Evolutionary conservation across 2,113 vertebrate genomes (phyloP).

Genomic region (Agapornis roseicollis): DNA sequence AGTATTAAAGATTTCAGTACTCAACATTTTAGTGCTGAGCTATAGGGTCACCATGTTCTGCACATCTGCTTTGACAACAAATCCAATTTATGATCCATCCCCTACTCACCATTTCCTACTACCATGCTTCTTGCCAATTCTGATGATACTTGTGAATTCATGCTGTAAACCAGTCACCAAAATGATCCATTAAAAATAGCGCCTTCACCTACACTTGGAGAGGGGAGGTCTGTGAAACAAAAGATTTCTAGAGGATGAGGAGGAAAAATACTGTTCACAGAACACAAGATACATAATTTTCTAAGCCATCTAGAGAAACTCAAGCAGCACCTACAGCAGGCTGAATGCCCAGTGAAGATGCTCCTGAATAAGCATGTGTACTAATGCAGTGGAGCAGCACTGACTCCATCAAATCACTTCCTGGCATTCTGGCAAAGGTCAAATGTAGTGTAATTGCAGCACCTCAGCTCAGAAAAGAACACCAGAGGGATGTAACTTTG

Average conservation of each 20-base stretch:
- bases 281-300: not conserved
- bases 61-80: not conserved
- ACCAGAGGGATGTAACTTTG: rapidly evolving
- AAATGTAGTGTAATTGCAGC: not conserved
- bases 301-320: not conserved
- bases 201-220: not conserved
- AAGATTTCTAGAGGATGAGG: not conserved
- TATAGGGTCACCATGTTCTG: not conserved
- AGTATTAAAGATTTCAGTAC: not conserved
- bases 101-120: not conserved
- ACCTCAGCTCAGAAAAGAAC: not conserved
- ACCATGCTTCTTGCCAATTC: not conserved
- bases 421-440: not conserved
- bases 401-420: not conserved
- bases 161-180: not conserved
- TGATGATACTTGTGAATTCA: not conserved
- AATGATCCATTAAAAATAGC: not conserved
- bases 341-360: not conserved
- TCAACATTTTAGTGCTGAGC: not conserved
- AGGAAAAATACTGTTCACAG: not conserved
- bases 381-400: not conserved
- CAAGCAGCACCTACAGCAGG: not conserved
- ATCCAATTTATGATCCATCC: not conserved
- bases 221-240: not conserved
- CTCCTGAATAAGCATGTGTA: not conserved